Evolutionary conservation across 2,113 vertebrate genomes (phyloP).

Genomic region (Xenus cinereus): DNA sequence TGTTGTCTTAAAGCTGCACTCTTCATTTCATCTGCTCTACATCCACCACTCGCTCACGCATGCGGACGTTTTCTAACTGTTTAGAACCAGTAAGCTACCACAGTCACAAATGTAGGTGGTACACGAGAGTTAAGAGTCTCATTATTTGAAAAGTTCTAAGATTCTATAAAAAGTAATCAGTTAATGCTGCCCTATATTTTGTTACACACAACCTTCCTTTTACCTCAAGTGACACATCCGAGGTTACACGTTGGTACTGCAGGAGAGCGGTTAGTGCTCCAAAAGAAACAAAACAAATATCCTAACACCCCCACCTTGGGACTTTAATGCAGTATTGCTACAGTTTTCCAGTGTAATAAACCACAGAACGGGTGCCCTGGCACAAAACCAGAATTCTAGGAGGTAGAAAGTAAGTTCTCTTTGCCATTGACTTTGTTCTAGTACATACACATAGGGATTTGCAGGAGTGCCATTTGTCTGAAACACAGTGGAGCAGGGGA

Average conservation of each 20-base stretch:
- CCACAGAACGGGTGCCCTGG: background rate
- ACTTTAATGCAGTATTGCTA: background rate
- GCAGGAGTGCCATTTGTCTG: background rate
- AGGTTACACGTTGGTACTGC: background rate
- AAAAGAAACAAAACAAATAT: constrained; percentile 1
- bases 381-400: background rate
- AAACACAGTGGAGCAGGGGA: background rate
- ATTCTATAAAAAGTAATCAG: background rate
- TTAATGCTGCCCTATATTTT: background rate
- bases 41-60: background rate
- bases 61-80: background rate
- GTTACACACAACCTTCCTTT: background rate
- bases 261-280: background rate
- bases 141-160: background rate
- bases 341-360: background rate
- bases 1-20: background rate
- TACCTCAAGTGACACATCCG: background rate
- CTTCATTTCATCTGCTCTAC: background rate
- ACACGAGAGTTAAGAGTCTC: background rate
- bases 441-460: background rate
- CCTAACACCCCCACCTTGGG: background rate
- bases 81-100: background rate
- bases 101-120: background rate
- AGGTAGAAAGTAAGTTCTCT: background rate
- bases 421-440: background rate